Percentiles rank a stretch among this genome's conserved stretches.
These are phyloP conservation scores for Carlito syrichta DNA, from an alignment of 2,113 vertebrate genomes.

Conservation along the genomic window DNA sequence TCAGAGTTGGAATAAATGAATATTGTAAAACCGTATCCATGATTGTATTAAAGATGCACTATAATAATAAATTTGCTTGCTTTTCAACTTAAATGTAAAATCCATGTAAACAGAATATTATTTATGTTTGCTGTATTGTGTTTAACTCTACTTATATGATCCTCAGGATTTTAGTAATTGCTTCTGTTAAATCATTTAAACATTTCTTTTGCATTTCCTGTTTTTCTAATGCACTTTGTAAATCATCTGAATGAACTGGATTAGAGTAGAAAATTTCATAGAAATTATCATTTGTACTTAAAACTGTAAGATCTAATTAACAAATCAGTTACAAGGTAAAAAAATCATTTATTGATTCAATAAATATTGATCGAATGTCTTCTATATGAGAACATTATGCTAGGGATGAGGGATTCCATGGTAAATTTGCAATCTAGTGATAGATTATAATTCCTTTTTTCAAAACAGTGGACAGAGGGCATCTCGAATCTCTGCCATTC, in stretches of 20 bases:
- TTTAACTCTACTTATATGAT: neutral
- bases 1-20: neutral
- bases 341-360: neutral
- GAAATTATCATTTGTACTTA: neutral
- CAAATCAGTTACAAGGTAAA: neutral
- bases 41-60: neutral
- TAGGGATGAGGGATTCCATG: neutral
- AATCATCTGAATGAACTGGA: neutral
- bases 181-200: neutral
- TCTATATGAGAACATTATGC: neutral
- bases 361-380: neutral
- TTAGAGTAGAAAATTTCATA: neutral
- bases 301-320: neutral
- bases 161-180: constrained; percentile 17
- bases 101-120: neutral
- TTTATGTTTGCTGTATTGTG: neutral
- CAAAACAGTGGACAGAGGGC: neutral
- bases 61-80: neutral
- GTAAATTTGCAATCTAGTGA: neutral
- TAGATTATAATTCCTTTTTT: neutral
- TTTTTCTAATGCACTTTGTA: neutral
- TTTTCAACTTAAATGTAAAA: constrained; percentile 31
- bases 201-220: neutral
- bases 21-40: neutral
- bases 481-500: neutral